Percentiles rank a stretch among this genome's conserved stretches.
Evolutionary conservation across 2,113 vertebrate genomes (phyloP).

Genomic region (Mobula birostris): DNA sequence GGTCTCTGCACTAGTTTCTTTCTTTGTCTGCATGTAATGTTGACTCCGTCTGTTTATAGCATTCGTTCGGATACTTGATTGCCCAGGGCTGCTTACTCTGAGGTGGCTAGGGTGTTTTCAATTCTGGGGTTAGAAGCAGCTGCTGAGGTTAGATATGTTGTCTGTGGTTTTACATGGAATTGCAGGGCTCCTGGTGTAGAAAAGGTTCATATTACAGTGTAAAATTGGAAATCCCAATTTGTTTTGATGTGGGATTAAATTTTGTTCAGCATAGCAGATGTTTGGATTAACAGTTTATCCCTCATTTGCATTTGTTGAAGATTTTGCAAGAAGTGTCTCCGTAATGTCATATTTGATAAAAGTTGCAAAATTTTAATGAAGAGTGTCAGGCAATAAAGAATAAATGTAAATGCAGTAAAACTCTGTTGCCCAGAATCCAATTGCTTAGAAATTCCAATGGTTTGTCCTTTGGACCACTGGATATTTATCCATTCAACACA

Average conservation of each 20-base stretch:
- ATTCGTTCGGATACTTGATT: background rate
- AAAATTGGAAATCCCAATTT: background rate
- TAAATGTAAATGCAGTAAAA: background rate
- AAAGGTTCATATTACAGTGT: background rate
- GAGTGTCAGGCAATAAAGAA: background rate
- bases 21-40: background rate
- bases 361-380: background rate
- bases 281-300: background rate
- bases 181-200: background rate
- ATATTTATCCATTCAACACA: too few relatives aligned
- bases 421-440: too few relatives aligned
- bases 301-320: background rate
- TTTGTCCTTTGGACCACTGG: too few relatives aligned
- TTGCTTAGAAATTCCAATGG: too few relatives aligned
- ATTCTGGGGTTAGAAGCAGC: slow-evolving; percentile 12
- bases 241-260: background rate
- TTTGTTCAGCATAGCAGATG: background rate
- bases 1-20: background rate
- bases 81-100: background rate
- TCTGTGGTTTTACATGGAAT: slow-evolving; percentile 28
- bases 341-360: background rate
- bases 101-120: background rate
- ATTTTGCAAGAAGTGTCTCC: background rate
- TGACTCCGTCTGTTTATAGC: background rate
- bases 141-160: slow-evolving; percentile 5